Evolutionary conservation across 92 coral and sea anemone species (phyloP), one percentile per base, ranked within the genome.

Genomic region (Zoanthus sansibaricus): DNA sequence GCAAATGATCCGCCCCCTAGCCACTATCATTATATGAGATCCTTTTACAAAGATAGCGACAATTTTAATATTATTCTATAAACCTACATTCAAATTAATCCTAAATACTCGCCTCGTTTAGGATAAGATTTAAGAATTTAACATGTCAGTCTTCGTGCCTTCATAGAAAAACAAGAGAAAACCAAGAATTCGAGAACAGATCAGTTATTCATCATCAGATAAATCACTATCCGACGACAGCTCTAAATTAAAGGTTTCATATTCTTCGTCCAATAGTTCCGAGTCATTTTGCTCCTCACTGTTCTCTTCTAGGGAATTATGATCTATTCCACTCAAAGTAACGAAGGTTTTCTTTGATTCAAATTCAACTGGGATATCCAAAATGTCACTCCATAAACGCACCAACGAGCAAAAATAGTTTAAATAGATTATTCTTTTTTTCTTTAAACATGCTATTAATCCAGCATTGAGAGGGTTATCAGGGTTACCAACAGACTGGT

Each of bases 401-500:
- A 48, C 67, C 79, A 83, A 76, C 2, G 79, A 72, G 87, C 78
- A 83, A 83, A 72, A 67, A 47, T 83, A 33, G 76, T 71, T 83
- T 15, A 48, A 70, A 6, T 62, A 49, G 20, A 48, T 47, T 20
- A 72, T 21, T 76, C 31, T 75, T 72, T 71, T 83, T 45, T 47
- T 71, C 66, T 72, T 83, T 45, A 83, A 76, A 30, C 87, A 83
- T 30, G 87, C 69, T 51, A 42, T 83, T 66, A 83, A 48, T 71
- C 87, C 87, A 71, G 71, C 76, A 83, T 71, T 71, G 10, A 71
- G 55, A 48, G 87, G 79, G 87, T 17, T 83, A 72, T 83, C 79
- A 71, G 71, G 45, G 79, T 72, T 64, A 13, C 73, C 71, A 9
- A 83, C 87, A 71, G 79, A 58, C 72, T 67, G 44, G 48, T 72